A percentile compares a stretch with the other conserved stretches of the same genome.
These are phyloP conservation scores for Episyrphus balteatus DNA, from an alignment of 1,140 invertebrate species.

Conservation along the genomic window DNA sequence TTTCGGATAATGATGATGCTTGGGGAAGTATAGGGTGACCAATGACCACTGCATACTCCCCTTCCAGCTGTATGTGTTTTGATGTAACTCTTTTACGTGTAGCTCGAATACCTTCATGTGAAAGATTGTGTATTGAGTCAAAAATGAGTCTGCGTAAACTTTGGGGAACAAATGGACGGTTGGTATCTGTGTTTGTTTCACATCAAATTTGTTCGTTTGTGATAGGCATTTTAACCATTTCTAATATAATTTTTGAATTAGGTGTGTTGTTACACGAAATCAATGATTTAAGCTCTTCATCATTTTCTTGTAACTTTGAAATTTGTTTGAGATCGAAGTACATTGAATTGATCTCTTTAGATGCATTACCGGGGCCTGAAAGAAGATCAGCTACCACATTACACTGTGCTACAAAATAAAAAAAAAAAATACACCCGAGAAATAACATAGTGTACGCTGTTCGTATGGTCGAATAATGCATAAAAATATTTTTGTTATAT, in stretches of 20 bases:
- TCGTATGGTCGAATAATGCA: no score
- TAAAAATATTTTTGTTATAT: no score
- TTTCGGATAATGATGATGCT: no score
- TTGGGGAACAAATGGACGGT: neutral
- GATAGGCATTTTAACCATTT: neutral
- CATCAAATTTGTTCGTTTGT: constrained; percentile 10
- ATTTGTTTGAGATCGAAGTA: neutral
- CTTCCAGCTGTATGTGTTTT: neutral
- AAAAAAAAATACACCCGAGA: no score
- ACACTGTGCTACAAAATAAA: no score
- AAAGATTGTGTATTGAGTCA: constrained; percentile 1
- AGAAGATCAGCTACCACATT: constrained; percentile 28
- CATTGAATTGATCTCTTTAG: constrained; percentile 5
- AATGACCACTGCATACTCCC: no score
- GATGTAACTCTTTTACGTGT: neutral
- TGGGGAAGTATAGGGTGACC: no score
- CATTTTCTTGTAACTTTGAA: constrained; percentile 1
- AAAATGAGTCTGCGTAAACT: neutral
- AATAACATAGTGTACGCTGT: no score
- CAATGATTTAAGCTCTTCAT: neutral
- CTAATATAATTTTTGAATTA: neutral
- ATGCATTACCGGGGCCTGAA: constrained; percentile 11
- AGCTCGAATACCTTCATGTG: neutral
- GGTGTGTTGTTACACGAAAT: neutral
- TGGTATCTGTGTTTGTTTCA: constrained; percentile 8